Percentiles rank a stretch among this genome's conserved stretches.
Evolutionary conservation across 2,797 vertebrate species (phyloP).

Genomic region (Amblyraja radiata): DNA sequence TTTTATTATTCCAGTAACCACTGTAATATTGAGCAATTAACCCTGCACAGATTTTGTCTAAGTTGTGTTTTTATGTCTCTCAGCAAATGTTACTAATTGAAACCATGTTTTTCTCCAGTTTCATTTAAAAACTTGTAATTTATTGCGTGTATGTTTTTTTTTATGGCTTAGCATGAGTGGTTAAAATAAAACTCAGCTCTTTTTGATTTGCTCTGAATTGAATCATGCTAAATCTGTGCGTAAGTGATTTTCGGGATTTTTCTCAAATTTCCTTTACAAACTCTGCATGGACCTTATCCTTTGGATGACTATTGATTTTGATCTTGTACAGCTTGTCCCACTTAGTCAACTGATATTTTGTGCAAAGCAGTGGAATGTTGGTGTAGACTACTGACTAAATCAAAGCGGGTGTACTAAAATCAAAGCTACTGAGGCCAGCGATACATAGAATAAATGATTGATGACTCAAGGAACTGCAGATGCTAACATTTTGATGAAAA

Average conservation of each 20-base stretch:
- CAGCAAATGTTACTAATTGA: neutral
- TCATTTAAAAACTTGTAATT: neutral
- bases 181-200: neutral
- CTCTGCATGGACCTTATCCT: neutral
- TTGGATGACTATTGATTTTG: neutral
- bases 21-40: neutral
- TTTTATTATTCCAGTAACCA: neutral
- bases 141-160: neutral
- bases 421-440: neutral
- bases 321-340: neutral
- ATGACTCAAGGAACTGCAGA: no score
- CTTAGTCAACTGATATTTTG: neutral
- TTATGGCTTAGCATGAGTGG: neutral
- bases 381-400: neutral
- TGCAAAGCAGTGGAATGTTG: neutral
- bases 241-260: neutral
- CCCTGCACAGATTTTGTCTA: neutral
- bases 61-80: neutral
- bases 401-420: neutral
- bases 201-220: neutral
- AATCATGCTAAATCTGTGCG: neutral
- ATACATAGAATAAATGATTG: neutral
- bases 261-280: neutral
- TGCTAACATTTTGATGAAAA: no score
- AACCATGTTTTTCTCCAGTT: neutral